Percentiles rank a stretch among this genome's conserved stretches.
phyloP scores from a whole-genome alignment of 2,888 invertebrate species.

The Bombylius major region DNA sequence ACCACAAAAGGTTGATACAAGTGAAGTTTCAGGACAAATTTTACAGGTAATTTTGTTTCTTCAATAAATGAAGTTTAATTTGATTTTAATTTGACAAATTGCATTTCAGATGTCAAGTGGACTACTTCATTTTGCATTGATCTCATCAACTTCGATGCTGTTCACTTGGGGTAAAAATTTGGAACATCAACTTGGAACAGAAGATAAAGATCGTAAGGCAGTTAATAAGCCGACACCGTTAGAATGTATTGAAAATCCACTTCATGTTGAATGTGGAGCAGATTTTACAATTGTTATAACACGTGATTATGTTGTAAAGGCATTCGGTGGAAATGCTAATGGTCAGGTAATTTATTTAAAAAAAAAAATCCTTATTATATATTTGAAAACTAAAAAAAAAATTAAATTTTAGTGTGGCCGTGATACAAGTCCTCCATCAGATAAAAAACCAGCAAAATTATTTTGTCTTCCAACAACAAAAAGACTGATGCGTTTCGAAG shows the following conservation, averaged over 20 bases:
- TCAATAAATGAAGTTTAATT: neutral
- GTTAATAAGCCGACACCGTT: slow-evolving; percentile 30
- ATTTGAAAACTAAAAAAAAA: neutral
- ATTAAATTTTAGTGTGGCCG: slow-evolving; percentile 28
- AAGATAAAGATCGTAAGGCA: slow-evolving; percentile 32
- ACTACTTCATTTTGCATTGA: slow-evolving; percentile 67
- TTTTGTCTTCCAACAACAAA: slow-evolving; percentile 35
- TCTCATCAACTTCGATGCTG: slow-evolving; percentile 56
- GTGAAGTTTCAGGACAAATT: slow-evolving; percentile 48
- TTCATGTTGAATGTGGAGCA: slow-evolving; percentile 35
- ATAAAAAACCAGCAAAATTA: slow-evolving; percentile 31
- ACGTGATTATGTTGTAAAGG: slow-evolving; percentile 32
- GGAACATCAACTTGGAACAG: slow-evolving; percentile 72
- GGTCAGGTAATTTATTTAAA: slow-evolving; percentile 24
- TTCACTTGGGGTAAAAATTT: slow-evolving; percentile 82
- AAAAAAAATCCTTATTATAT: neutral
- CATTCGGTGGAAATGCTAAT: slow-evolving; percentile 36
- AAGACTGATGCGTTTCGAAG: slow-evolving; percentile 34
- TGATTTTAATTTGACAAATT: neutral
- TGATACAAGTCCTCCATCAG: slow-evolving; percentile 28
- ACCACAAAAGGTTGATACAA: slow-evolving; percentile 49
- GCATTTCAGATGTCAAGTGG: slow-evolving; percentile 49
- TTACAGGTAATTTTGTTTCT: slow-evolving; percentile 40
- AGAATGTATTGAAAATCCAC: slow-evolving; percentile 30
- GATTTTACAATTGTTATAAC: slow-evolving; percentile 37